phyloP scores from a whole-genome alignment of 1,140 invertebrate genomes.

The Drosophila sucinea region DNA sequence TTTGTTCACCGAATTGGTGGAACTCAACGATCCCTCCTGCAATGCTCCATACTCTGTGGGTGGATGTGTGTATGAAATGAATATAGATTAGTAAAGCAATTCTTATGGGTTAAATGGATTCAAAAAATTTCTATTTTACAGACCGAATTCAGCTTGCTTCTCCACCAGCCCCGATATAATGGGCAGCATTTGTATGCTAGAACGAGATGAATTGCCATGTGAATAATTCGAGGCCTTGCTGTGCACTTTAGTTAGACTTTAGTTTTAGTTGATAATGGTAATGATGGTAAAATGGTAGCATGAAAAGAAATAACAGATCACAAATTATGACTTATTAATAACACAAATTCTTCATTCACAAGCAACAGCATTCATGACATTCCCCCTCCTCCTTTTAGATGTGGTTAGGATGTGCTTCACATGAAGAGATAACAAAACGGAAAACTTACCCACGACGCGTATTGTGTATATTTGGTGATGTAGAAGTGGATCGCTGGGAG shows the following conservation, averaged over 20 bases:
- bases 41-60: slow-evolving; percentile 88
- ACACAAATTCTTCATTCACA: slow-evolving; percentile 9
- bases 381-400: no score
- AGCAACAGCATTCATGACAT: slow-evolving; percentile 25
- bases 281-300: slow-evolving; percentile 22
- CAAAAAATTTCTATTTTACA: not conserved
- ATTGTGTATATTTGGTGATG: slow-evolving; percentile 75
- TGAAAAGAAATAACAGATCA: slow-evolving; percentile 47
- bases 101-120: not conserved
- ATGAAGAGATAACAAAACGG: slow-evolving; percentile 16
- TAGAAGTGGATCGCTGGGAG: slow-evolving; percentile 69
- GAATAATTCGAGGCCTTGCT: slow-evolving; percentile 80
- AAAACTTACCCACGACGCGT: slow-evolving; percentile 76
- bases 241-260: slow-evolving; percentile 67
- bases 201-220: slow-evolving; percentile 83
- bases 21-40: slow-evolving; percentile 87
- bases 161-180: slow-evolving; percentile 82
- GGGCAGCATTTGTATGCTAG: slow-evolving; percentile 83
- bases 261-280: slow-evolving; percentile 2
- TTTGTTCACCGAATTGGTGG: slow-evolving; percentile 84
- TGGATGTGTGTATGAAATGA: not conserved
- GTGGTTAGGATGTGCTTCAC: no score
- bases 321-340: slow-evolving; percentile 25
- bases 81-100: not conserved
- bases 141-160: slow-evolving; percentile 81